Conservation (phyloP, 1,140 invertebrate genomes). For the Drosophila pallidifrons region DNA sequence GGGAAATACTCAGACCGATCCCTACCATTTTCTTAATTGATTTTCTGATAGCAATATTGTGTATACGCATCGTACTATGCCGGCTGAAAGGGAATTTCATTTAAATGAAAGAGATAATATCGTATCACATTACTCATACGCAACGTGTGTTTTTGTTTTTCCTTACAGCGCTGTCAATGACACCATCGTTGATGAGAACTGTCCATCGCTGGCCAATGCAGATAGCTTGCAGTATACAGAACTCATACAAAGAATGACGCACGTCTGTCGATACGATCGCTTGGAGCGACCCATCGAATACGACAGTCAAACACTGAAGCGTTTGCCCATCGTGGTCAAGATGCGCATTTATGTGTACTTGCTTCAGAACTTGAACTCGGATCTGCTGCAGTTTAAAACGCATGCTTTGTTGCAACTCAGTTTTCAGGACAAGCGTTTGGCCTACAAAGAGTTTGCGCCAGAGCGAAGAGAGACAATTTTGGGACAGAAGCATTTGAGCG, state of each 20-base stretch:
- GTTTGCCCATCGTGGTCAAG: conserved; percentile 87
- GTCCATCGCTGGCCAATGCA: conserved; percentile 67
- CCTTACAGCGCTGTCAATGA: conserved; percentile 48
- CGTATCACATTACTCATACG: conserved; percentile 19
- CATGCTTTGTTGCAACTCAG: conserved; percentile 92
- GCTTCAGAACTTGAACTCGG: conserved; percentile 91
- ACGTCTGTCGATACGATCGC: conserved; percentile 81
- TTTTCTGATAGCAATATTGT: neutral
- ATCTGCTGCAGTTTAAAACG: conserved; percentile 93
- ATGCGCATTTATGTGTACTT: conserved; percentile 90
- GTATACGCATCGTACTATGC: neutral
- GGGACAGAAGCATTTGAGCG: conserved; percentile 89
- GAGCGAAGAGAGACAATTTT: conserved; percentile 87
- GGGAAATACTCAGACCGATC: neutral
- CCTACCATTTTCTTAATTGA: neutral
- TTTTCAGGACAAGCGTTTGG: conserved; percentile 89
- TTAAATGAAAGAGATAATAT: neutral
- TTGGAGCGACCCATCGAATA: conserved; percentile 75
- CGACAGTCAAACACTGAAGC: conserved; percentile 63
- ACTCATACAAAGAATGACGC: conserved; percentile 75
- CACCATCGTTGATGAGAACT: conserved; percentile 63
- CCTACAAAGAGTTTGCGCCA: conserved; percentile 88
- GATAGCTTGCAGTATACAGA: conserved; percentile 70
- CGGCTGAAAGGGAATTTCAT: neutral
- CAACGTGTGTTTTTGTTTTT: neutral